A percentile compares a stretch with the other conserved stretches of the same genome.
Evolutionary conservation across 2,113 vertebrate genomes (phyloP).

Genomic region (Rhinolophus sinicus): DNA sequence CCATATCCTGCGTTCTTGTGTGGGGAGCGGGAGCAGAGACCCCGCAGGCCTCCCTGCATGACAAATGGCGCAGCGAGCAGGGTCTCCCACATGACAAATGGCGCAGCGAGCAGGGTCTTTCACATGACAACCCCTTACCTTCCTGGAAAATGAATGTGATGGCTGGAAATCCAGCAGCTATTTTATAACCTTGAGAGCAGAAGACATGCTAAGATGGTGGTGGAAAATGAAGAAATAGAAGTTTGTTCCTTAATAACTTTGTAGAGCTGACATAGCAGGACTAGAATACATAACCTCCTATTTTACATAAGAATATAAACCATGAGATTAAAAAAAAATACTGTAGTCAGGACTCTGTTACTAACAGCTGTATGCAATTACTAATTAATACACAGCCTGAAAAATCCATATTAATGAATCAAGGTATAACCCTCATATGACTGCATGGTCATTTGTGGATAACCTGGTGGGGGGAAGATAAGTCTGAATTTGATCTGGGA

Average conservation of each 20-base stretch:
- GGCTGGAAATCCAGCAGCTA: background rate
- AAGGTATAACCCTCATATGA: background rate
- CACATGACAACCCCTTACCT: background rate
- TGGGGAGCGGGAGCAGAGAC: too few species aligned
- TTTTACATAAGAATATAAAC: background rate
- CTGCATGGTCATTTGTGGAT: background rate
- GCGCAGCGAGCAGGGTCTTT: too few species aligned
- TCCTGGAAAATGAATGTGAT: background rate
- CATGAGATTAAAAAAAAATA: background rate
- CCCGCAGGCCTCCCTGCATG: too few species aligned
- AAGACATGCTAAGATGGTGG: background rate
- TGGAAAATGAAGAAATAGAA: background rate
- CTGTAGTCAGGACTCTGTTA: background rate
- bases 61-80: too few species aligned
- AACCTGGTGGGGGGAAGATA: background rate
- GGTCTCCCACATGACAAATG: too few species aligned
- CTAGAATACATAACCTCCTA: background rate
- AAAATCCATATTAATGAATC: background rate
- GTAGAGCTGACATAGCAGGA: background rate
- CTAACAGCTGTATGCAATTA: background rate
- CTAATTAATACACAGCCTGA: background rate
- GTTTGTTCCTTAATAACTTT: background rate
- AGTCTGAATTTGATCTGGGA: conserved; percentile 1
- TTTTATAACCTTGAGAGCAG: background rate
- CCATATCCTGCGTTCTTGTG: too few species aligned